Base-by-base conservation (phyloP, 2,113 vertebrate genomes). In the Atractosteus spatula region DNA sequence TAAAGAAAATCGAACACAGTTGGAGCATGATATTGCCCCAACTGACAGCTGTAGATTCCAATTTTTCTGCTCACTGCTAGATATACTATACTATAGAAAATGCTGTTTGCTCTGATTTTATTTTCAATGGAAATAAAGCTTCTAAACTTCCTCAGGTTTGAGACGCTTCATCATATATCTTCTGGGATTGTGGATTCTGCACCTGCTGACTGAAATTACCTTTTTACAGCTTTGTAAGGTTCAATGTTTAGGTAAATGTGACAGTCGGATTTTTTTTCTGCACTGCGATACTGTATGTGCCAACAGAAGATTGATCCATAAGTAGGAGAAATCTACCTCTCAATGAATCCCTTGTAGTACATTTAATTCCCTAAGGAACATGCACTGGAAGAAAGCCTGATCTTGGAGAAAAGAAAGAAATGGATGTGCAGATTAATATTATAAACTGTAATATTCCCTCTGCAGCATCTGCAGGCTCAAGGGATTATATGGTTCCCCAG, bases 361-460 rank as follows among this genome's bases (percentile, higher is more conserved):
- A 89, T 86, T 91, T 88, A 89, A 87, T 91, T 91, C 92, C 89
- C 87, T 67, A 80, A 87, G 81, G 90, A 92, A 92, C 29, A 81
- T 65, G 79, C 82, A 85, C 83, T 75, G 84, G 84, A 76, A 85
- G 84, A 76, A 84, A 41, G 80, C 88, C 85, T 88, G 86, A 84
- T 89, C 83, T 86, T 81, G 81, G 83, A 51, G 83, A 89, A 88
- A 86, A 90, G 85, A 89, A 89, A 87, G 79, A 86, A 88, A 89
- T 90, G 85, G 89, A 85, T 81, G 86, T 81, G 84, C 83, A 92
- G 92, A 94, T 95, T 94, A 95, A 92, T 87, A 92, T 92, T 93
- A 93, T 89, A 92, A 91, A 93, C 89, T 92, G 89, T 92, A 94
- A 94, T 93, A 93, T 92, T 93, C 88, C 91, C 92, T 90, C 82